phyloP scores from a whole-genome alignment of 2,797 vertebrate genomes.

The Erethizon dorsatum region DNA sequence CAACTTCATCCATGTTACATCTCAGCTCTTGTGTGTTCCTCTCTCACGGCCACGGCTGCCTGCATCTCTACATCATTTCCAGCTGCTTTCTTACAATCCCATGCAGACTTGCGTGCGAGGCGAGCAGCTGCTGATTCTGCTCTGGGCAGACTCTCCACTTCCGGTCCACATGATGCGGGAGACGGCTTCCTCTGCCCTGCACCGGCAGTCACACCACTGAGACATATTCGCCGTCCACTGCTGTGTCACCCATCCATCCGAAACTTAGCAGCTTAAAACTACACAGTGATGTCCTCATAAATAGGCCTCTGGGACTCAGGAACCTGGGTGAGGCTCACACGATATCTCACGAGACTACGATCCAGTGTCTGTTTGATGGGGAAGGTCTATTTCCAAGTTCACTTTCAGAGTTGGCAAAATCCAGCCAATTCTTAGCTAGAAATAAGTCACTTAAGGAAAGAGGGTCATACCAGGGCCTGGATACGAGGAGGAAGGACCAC shows the following conservation, averaged over 20 bases:
- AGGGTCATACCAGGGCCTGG: background rate
- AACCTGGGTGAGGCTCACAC: background rate
- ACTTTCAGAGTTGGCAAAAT: background rate
- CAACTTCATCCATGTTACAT: background rate
- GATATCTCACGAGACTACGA: background rate
- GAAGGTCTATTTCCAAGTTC: background rate
- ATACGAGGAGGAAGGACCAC: background rate
- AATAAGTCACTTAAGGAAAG: slow-evolving; percentile 20
- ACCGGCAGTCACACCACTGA: background rate
- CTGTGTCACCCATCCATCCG: background rate
- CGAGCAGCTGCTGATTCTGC: background rate
- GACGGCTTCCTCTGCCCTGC: background rate
- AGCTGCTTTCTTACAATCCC: slow-evolving; percentile 4
- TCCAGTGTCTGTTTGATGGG: background rate
- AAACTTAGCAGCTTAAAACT: background rate
- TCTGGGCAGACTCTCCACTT: background rate
- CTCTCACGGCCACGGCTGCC: background rate
- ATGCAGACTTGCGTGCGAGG: background rate
- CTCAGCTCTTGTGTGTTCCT: background rate
- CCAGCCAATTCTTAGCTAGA: background rate
- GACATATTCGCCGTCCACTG: background rate
- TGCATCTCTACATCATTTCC: background rate
- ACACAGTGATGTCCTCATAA: background rate
- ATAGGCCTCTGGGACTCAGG: background rate
- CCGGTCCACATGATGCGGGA: background rate